Evolutionary conservation across 2,797 vertebrate genomes (phyloP), one percentile per base, ranked within the genome.

Genomic region (Otolemur crassicaudatus): DNA sequence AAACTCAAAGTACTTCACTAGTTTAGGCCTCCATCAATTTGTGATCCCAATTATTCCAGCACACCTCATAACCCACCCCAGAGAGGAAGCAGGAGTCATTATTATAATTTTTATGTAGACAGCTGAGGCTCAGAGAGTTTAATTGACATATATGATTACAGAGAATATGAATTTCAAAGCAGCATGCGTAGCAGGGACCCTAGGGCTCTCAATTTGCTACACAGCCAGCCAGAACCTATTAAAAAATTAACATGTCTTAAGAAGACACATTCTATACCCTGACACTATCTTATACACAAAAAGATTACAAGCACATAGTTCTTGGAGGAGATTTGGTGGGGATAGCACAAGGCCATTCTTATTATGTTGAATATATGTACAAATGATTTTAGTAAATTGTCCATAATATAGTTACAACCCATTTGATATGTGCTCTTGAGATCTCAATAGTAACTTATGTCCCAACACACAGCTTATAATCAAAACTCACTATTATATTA

Each of bases 91-190:
- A 20, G 29, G 67, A 83, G 70, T 96, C 90, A 97, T 94, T 97
- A 89, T 63, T 76, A 58, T 94, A 83, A 95, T 96, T 97, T 97
- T 95, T 81, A 94, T 60, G 56, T 27, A 94, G 77, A 80, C 16
- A 92, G 16, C 40, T 49, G 3, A 79, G 56, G 75, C 90, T 65
- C 67, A 86, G 37, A 95, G 72, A 95, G 72, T 91, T 81, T 69
- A 83, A 69, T 31, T 97, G 95, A 97, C 95, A 97, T 96, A 46
- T 89, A 49, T 96, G 88, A 65, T 96, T 92, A 95, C 14, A 53
- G 40, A 95, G 88, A 94, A 92, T 76, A 84, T n/a, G 56, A 94
- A 3, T 79, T 56, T 84, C 90, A 94, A 73, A 96, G 83, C 58
- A 83, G 22, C 61, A 20, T 58, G n/a, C 60, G 25, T 53, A 87